phyloP scores from a whole-genome alignment of 2,888 invertebrate genomes.

The Orchestes rusci region DNA sequence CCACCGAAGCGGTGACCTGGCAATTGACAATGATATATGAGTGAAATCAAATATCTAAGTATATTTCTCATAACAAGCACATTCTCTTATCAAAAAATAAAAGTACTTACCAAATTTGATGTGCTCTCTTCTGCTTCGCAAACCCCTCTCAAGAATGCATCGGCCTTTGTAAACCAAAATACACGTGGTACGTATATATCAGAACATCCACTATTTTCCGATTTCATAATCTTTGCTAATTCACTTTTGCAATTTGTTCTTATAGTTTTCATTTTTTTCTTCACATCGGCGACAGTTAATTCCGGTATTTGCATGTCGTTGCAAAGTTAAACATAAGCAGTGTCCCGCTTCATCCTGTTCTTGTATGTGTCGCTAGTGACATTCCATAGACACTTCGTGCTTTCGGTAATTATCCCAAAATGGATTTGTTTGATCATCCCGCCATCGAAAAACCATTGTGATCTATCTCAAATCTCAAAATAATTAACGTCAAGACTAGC shows the following conservation, averaged over 20 bases:
- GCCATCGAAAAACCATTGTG: background rate
- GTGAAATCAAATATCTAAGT: background rate
- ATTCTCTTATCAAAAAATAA: too few relatives aligned
- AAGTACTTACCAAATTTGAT: background rate
- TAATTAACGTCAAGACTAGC: too few relatives aligned
- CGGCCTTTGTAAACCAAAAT: too few relatives aligned
- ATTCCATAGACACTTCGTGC: background rate
- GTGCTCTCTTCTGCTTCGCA: background rate
- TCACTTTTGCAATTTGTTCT: too few relatives aligned
- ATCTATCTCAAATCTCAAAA: too few relatives aligned
- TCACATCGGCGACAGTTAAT: too few relatives aligned
- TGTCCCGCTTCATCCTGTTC: background rate
- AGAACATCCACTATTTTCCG: too few relatives aligned
- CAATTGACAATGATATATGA: background rate
- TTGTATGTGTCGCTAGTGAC: background rate
- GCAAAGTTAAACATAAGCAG: background rate
- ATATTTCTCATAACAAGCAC: too few relatives aligned
- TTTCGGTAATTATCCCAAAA: background rate
- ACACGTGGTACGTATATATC: too few relatives aligned
- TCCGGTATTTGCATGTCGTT: slow-evolving; percentile 1
- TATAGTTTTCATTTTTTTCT: too few relatives aligned
- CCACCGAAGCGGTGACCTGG: background rate
- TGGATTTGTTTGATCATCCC: background rate
- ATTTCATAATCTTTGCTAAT: too few relatives aligned
- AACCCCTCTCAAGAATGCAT: background rate